phyloP scores from a whole-genome alignment of 2,797 vertebrate genomes.

The Oryzias sinensis region DNA sequence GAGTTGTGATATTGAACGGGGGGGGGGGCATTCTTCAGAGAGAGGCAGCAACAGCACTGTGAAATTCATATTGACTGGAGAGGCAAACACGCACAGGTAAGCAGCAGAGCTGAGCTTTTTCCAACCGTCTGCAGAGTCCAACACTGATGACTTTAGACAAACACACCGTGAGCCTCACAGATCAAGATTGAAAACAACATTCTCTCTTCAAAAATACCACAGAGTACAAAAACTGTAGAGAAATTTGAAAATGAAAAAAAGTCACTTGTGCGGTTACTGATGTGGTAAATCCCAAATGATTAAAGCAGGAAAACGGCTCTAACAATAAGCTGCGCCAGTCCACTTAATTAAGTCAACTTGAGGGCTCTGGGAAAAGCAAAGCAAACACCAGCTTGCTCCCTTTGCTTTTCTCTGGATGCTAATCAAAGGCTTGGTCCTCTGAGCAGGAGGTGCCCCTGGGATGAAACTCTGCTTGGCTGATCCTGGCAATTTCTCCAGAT shows the following conservation, averaged over 20 bases:
- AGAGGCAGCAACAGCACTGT: conserved; percentile 73
- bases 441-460: conserved; percentile 63
- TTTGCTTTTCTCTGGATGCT: conserved; percentile 62
- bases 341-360: conserved; percentile 79
- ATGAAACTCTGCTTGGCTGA: conserved; percentile 72
- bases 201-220: conserved; percentile 24
- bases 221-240: conserved; percentile 28
- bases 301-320: conserved; percentile 71
- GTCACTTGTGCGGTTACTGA: conserved; percentile 56
- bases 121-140: conserved; percentile 40
- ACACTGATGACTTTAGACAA: conserved; percentile 41
- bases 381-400: conserved; percentile 64
- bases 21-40: conserved; percentile 65
- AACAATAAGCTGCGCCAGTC: conserved; percentile 69
- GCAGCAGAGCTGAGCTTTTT: conserved; percentile 58
- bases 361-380: conserved; percentile 70
- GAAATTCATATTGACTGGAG: conserved; percentile 76
- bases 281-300: conserved; percentile 81
- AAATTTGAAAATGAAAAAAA: conserved; percentile 22
- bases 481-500: conserved; percentile 75
- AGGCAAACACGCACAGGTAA: conserved; percentile 75
- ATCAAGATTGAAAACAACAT: conserved; percentile 10
- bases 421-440: conserved; percentile 75
- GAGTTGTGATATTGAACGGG: conserved; percentile 75
- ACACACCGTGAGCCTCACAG: conserved; percentile 32